Conservation (phyloP, 2,888 invertebrate species). For the Acronicta alni region DNA sequence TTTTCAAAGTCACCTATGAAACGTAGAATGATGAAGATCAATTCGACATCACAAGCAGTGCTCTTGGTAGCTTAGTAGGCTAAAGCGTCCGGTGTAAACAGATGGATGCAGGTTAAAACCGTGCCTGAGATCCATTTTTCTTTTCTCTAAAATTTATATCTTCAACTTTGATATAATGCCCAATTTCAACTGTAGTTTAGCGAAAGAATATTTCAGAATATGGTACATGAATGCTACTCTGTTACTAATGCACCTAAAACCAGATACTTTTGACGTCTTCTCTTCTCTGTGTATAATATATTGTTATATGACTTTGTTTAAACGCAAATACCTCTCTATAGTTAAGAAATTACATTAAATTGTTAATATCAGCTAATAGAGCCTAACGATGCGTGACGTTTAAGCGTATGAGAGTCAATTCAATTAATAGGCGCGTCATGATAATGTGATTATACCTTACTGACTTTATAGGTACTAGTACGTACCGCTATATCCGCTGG, state of each 20-base stretch:
- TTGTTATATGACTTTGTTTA: constrained; percentile 35
- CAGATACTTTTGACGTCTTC: constrained; percentile 20
- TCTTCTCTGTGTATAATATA: constrained; percentile 31
- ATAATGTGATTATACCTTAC: constrained; percentile 19
- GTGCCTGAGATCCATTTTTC: too few relatives aligned
- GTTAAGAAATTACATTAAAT: constrained; percentile 50
- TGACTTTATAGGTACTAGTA: background rate
- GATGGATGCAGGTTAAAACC: too few relatives aligned
- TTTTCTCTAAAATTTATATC: too few relatives aligned
- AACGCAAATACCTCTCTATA: constrained; percentile 24
- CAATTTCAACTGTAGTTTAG: too few relatives aligned
- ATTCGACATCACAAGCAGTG: too few relatives aligned
- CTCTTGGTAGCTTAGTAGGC: too few relatives aligned
- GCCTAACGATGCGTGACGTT: constrained; percentile 39
- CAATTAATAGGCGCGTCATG: constrained; percentile 28
- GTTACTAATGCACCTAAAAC: constrained; percentile 3
- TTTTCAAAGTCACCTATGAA: too few relatives aligned
- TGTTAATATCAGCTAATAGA: constrained; percentile 43
- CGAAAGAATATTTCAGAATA: background rate
- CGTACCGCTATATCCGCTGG: background rate
- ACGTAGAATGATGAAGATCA: too few relatives aligned
- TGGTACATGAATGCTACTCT: too few relatives aligned
- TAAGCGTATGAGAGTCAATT: constrained; percentile 38
- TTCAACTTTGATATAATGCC: too few relatives aligned
- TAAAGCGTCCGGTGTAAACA: too few relatives aligned